Base-by-base conservation (phyloP, 2,113 vertebrate species). In the Sprattus sprattus region DNA sequence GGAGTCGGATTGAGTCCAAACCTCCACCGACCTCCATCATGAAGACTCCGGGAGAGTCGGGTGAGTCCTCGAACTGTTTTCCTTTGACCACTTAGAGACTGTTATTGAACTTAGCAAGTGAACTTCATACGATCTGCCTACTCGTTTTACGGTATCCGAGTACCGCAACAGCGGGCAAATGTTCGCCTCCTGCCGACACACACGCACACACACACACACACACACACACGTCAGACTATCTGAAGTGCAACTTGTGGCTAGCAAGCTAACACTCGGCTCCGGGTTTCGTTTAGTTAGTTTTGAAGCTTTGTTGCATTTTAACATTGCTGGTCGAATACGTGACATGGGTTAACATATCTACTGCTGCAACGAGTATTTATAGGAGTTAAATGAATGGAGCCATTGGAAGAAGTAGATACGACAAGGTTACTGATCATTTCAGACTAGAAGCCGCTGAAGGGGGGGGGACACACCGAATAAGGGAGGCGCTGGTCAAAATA, bases 21-120 rank as follows among this genome's bases (percentile, higher is more conserved):
- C 10, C 52, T 57, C 52, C 20, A 18, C 16, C 52, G 52, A 86
- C 83, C 82, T 85, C 82, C 85, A 54, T 25, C 86, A 90, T 90
- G 89, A 90, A 90, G 67, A 89, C 89, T 85, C 89, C 85, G 84
- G 86, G 88, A 84, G 89, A 90, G 18, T 85, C 89, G 89, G 89
- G 89, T 90, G 85, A 88, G 54, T 60, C 45, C 67, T 16, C 16
- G 18, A 45, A 45, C 3, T 22, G 54, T 60, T 60, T 60, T 7
- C 18, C 20, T 6, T 20, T 22, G 6, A 22, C 54, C 18, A 18
- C 13, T 39, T 39, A 39, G n/a, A 18, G 16, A 18, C 15, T 52
- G 52, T 57, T 57, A 22, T 20, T 60, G 54, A 60, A 60, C 54
- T 20, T 20, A 6, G 3, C 18, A 4, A 60, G 18, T 60, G 22